A percentile compares a stretch with the other conserved stretches of the same genome.
These are phyloP conservation scores for Rhyacichthys aspro DNA, from an alignment of 2,797 vertebrate genomes.

Conservation along the genomic window DNA sequence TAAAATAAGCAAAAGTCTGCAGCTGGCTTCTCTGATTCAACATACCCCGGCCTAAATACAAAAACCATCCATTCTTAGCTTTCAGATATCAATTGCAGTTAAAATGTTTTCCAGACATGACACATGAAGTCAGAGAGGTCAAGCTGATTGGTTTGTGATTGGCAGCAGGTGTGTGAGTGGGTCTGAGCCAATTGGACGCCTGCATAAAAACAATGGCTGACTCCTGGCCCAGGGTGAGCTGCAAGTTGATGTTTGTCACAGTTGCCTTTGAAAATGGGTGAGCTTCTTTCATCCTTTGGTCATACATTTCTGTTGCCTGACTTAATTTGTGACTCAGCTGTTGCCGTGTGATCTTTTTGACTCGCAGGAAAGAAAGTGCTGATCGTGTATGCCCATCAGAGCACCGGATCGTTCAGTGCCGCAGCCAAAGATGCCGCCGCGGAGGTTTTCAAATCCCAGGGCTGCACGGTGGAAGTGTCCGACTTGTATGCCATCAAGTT, in stretches of 20 bases:
- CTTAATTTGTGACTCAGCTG: background rate
- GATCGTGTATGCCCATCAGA: slow-evolving; percentile 88
- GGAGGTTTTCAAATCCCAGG: slow-evolving; percentile 77
- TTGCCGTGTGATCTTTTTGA: background rate
- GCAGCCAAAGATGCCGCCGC: slow-evolving; percentile 80
- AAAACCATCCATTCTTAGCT: slow-evolving; percentile 1
- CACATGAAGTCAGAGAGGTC: background rate
- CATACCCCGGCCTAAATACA: background rate
- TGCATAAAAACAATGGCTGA: slow-evolving; percentile 37
- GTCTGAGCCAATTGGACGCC: background rate
- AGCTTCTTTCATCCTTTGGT: background rate
- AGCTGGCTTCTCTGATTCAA: slow-evolving; percentile 15
- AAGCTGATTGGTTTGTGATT: slow-evolving; percentile 54
- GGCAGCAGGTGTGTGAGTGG: slow-evolving; percentile 42
- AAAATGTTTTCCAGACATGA: background rate
- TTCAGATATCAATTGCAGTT: background rate
- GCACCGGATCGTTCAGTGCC: slow-evolving; percentile 82
- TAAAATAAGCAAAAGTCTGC: slow-evolving; percentile 15
- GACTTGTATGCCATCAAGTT: slow-evolving; percentile 88
- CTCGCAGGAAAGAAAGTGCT: slow-evolving; percentile 80
- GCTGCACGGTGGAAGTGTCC: slow-evolving; percentile 79
- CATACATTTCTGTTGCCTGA: background rate
- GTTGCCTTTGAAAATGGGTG: slow-evolving; percentile 40
- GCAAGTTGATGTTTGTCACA: accelerated
- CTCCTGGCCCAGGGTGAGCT: accelerated